Percentiles rank a stretch among this genome's conserved stretches.
These are phyloP conservation scores for Hassar affinis DNA, from an alignment of 2,113 vertebrate species.

Conservation along the genomic window DNA sequence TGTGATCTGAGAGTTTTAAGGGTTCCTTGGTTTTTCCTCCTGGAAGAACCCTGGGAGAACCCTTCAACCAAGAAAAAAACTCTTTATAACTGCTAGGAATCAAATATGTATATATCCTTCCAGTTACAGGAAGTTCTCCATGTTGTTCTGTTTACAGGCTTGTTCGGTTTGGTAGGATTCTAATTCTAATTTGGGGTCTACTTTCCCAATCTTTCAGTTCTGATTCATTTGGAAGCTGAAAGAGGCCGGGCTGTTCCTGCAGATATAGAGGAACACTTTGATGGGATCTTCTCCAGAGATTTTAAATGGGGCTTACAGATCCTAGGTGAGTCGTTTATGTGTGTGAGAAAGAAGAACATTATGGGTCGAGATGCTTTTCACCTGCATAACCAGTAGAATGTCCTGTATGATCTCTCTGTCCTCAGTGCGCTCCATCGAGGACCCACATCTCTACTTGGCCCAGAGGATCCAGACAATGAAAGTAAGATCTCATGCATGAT, in stretches of 20 bases:
- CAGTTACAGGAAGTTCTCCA: not conserved
- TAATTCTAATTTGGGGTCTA: too few relatives aligned
- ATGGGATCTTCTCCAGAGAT: not conserved
- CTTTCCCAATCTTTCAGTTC: not conserved
- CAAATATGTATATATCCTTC: too few relatives aligned
- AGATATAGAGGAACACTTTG: not conserved
- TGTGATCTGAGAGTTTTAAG: not conserved
- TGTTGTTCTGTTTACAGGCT: not conserved
- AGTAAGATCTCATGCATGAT: conserved; percentile 52
- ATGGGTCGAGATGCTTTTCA: not conserved
- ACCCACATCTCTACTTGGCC: conserved; percentile 61
- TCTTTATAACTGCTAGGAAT: too few relatives aligned
- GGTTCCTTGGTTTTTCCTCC: not conserved
- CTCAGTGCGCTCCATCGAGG: conserved; percentile 64
- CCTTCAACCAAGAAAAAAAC: too few relatives aligned
- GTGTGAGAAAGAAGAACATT: not conserved
- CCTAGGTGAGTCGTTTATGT: not conserved
- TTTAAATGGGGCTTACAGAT: not conserved
- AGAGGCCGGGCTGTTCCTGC: not conserved
- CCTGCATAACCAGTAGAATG: conserved; percentile 48
- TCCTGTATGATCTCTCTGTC: conserved; percentile 10
- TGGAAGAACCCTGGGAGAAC: too few relatives aligned
- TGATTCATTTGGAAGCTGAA: not conserved
- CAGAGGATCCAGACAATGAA: conserved; percentile 61
- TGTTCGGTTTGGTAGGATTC: too few relatives aligned